Conservation (phyloP, 2,888 invertebrate genomes). For the Xanthorhoe designata region DNA sequence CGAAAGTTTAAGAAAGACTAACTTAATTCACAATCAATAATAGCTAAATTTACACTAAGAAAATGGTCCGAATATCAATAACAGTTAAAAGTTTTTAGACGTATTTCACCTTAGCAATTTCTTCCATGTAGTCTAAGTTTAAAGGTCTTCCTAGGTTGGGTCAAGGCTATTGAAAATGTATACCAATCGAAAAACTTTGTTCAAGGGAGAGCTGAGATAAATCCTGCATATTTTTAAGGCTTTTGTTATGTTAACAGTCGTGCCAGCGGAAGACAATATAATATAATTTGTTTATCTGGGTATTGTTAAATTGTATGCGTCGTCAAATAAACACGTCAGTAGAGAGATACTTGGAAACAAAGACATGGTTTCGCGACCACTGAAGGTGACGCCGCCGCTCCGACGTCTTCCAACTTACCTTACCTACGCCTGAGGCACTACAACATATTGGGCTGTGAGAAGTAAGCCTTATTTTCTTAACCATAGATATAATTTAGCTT, state of each 20-base stretch:
- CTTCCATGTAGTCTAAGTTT: not conserved
- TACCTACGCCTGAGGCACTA: slow-evolving; percentile 17
- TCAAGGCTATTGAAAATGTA: not conserved
- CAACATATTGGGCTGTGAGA: slow-evolving; percentile 7
- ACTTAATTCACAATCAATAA: not conserved
- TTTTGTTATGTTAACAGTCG: slow-evolving; percentile 34
- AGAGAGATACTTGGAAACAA: slow-evolving; percentile 58
- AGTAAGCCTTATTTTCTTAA: slow-evolving; percentile 7
- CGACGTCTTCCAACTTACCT: slow-evolving; percentile 65
- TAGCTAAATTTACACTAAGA: not conserved
- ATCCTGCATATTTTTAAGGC: slow-evolving; percentile 20
- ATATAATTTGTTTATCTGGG: slow-evolving; percentile 43
- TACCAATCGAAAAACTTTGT: slow-evolving; percentile 17
- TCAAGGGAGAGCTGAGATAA: slow-evolving; percentile 16
- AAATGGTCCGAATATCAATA: not conserved
- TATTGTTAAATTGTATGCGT: slow-evolving; percentile 52
- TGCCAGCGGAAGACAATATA: slow-evolving; percentile 34
- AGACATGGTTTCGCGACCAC: slow-evolving; percentile 68
- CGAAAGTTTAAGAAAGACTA: too few species aligned
- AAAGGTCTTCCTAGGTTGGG: not conserved
- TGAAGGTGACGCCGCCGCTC: slow-evolving; percentile 52
- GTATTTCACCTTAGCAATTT: not conserved
- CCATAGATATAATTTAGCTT: not conserved
- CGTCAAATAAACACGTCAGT: slow-evolving; percentile 60
- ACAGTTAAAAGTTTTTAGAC: not conserved